Evolutionary conservation across 2,113 vertebrate species (phyloP).

Genomic region (Actinemys pallida): DNA sequence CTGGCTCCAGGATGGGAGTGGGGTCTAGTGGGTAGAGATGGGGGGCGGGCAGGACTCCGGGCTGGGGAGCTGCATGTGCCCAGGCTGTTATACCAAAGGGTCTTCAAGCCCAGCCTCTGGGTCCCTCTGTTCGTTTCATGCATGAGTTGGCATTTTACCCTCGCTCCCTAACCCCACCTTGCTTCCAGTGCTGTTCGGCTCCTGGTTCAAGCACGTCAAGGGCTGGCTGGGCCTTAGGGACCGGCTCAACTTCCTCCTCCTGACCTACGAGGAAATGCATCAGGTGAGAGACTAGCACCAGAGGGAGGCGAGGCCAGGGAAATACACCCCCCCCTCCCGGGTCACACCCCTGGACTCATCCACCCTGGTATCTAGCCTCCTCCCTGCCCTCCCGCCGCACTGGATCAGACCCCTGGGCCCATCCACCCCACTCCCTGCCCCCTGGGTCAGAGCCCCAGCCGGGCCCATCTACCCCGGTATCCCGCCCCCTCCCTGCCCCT

Average conservation of each 20-base stretch:
- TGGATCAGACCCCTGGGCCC: not conserved
- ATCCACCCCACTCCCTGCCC: not conserved
- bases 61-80: not conserved
- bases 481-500: no score
- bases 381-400: not conserved
- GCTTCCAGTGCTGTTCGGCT: not conserved
- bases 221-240: constrained; percentile 26
- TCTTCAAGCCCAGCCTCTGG: not conserved
- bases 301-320: not conserved
- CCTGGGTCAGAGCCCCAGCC: not conserved
- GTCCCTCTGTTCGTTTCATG: not conserved
- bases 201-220: constrained; percentile 47
- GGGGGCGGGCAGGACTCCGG: no score
- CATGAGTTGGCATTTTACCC: not conserved
- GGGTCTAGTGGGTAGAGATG: not conserved
- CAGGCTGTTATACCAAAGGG: not conserved
- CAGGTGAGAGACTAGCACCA: not conserved
- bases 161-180: not conserved
- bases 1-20: not conserved
- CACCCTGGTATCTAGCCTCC: not conserved
- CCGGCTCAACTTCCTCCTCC: constrained; percentile 9
- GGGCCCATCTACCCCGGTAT: not conserved
- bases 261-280: constrained; percentile 29
- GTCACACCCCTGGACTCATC: not conserved
- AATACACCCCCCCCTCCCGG: no score